Base-by-base conservation (phyloP, 1,140 invertebrate genomes). In the Pygmarrhopalites habei region DNA sequence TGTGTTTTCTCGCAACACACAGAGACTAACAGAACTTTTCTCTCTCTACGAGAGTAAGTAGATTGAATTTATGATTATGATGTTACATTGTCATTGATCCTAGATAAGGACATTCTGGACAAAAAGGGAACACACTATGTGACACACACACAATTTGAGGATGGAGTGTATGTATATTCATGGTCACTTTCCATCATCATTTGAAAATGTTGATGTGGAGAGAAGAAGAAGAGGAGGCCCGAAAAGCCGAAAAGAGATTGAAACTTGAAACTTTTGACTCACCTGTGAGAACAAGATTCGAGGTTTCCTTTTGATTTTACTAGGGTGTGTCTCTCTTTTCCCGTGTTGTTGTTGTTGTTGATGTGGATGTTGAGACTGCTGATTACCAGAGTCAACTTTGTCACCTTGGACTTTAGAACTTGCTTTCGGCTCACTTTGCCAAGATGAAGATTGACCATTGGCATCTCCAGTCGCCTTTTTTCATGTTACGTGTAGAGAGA, bases 201-300 rank as follows among this genome's bases (percentile, higher is more conserved):
- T n/a, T n/a, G n/a, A n/a, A n/a, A n/a, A n/a, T n/a, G n/a, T n/a
- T n/a, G n/a, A n/a, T n/a, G n/a, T n/a, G n/a, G n/a, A n/a, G n/a
- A n/a, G n/a, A n/a, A n/a, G n/a, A n/a, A n/a, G n/a, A n/a, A n/a
- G n/a, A n/a, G n/a, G n/a, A n/a, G n/a, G n/a, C n/a, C n/a, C n/a
- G n/a, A n/a, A n/a, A n/a, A n/a, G n/a, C n/a, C n/a, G n/a, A n/a
- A n/a, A n/a, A n/a, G n/a, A n/a, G n/a, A n/a, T n/a, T n/a, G n/a
- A n/a, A n/a, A n/a, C n/a, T 35, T 35, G 32, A 15, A 35, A 35
- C 32, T 35, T 35, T 35, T 35, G 32, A 61, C 28, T 46, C 28
- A 82, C 82, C 75, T 88, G 92, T 0, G 92, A 95, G 77, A 98
- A 98, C 0, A 98, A 80, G 0, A 98, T 89, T 47, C 95, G 79